A percentile compares a stretch with the other conserved stretches of the same genome.
phyloP scores from a whole-genome alignment of 2,888 invertebrate genomes.

The Priocnemis perturbator region DNA sequence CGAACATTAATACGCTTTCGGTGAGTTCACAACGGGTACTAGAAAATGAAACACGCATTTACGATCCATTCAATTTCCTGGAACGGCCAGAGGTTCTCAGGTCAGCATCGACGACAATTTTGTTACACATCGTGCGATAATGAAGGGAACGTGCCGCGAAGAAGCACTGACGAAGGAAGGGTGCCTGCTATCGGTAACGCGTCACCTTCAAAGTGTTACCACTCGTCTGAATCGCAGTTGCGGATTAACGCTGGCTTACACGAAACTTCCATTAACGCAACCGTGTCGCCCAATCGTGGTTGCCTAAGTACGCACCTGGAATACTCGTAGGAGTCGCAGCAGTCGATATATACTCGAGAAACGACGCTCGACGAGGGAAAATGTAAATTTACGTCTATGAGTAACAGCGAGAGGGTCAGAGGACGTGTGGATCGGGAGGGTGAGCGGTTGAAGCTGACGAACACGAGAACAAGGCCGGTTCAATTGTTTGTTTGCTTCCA shows the following conservation, averaged over 20 bases:
- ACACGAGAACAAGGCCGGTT: background rate
- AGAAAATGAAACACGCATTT: no score
- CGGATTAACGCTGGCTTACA: slow-evolving; percentile 61
- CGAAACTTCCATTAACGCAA: slow-evolving; percentile 67
- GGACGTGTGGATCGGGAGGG: no score
- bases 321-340: slow-evolving; percentile 36
- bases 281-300: slow-evolving; percentile 47
- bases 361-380: slow-evolving; percentile 28
- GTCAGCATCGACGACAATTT: no score
- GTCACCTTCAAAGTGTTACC: slow-evolving; percentile 45
- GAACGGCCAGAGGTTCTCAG: no score
- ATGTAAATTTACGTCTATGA: slow-evolving; percentile 17
- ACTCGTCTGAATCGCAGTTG: slow-evolving; percentile 29
- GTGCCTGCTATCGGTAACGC: slow-evolving; percentile 2
- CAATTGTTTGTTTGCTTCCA: slow-evolving; percentile 34
- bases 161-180: no score
- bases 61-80: no score
- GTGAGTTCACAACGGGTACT: no score
- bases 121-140: no score
- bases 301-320: slow-evolving; percentile 54
- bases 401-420: background rate
- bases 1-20: no score
- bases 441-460: background rate
- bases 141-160: no score
- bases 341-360: slow-evolving; percentile 35